Percentiles rank a stretch among this genome's conserved stretches.
Evolutionary conservation across 2,888 invertebrate genomes (phyloP).

Genomic region (Ganaspis brasiliensis): DNA sequence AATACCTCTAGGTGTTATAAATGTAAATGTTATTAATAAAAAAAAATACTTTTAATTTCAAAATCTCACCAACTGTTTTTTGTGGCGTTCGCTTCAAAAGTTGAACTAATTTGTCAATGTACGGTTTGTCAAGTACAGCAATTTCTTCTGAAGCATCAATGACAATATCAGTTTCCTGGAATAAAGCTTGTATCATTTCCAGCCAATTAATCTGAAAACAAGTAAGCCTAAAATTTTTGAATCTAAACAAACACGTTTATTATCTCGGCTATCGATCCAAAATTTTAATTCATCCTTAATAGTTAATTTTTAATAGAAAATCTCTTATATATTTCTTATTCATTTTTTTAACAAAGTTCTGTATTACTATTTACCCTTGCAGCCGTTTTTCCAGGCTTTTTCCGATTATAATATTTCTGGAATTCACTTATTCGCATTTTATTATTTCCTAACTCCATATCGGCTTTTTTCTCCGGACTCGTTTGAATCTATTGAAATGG

Average conservation of each 20-base stretch:
- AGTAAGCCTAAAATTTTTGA: too few relatives aligned
- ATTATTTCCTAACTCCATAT: constrained; percentile 46
- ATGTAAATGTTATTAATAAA: too few relatives aligned
- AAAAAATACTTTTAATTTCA: not conserved
- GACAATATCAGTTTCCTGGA: constrained; percentile 42
- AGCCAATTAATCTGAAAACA: constrained; percentile 58
- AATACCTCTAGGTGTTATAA: too few relatives aligned
- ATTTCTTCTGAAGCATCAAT: constrained; percentile 49
- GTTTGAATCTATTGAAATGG: constrained; percentile 36
- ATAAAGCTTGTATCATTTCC: constrained; percentile 38
- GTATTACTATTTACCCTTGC: constrained; percentile 27
- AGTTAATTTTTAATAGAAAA: too few relatives aligned
- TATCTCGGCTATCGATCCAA: too few relatives aligned
- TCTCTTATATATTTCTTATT: too few relatives aligned
- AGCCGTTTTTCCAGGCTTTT: not conserved
- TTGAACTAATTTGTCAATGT: constrained; percentile 46
- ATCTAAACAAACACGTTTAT: too few relatives aligned
- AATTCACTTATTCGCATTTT: constrained; percentile 49
- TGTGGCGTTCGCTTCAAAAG: constrained; percentile 52
- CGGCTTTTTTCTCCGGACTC: constrained; percentile 31
- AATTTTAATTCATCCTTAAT: too few relatives aligned
- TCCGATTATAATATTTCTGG: constrained; percentile 47
- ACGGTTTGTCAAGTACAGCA: constrained; percentile 50
- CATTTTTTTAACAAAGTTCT: too few relatives aligned
- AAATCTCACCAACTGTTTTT: constrained; percentile 8